Evolutionary conservation across 2,113 vertebrate species (phyloP), one percentile per base, ranked within the genome.

Genomic region (Cynocephalus volans): DNA sequence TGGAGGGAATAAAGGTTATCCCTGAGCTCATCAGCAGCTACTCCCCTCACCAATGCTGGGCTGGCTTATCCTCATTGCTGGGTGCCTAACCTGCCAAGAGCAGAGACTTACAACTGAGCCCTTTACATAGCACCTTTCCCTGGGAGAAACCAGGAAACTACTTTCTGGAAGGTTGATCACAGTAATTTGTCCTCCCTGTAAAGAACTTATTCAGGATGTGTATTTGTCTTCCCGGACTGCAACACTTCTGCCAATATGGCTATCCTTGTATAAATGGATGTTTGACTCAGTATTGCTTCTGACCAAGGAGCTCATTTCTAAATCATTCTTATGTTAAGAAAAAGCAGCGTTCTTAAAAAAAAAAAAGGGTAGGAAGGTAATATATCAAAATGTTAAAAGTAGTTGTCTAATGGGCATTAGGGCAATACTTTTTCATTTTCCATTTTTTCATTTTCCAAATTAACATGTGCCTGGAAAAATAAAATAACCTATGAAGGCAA

Each of bases 401-500:
- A n/a, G 21, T 58, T 84, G 28, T 93, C 84, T 82, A 65, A 33
- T 60, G 75, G 82, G 23, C 50, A 31, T 23, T 69, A 56, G 60
- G 7, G 21, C 70, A 67, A 36, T 82, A 52, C 14, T 52, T 26
- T 54, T n/a, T 54, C 70, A 54, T 52, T 50, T 70, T 70, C 56
- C 15, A 83, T 11, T 52, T 36, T 85, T 94, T 62, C 60, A 90
- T 56, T 89, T 86, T 94, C 58, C 75, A 96, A 65, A 48, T 87
- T 36, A 52, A 54, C 8, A 7, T 67, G 73, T n/a, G 10, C 45
- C 73, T 50, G 56, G 26, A 89, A 31, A 88, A 56, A 58, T 60
- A 67, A 88, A 84, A 69, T 81, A 93, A 54, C 73, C 36, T 21
- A 15, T 56, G 21, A 86, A 72, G 64, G 64, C 28, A 50, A 45